These are phyloP conservation scores for Pseudochaenichthys georgianus DNA, from an alignment of 2,797 vertebrate genomes.

Conservation along the genomic window DNA sequence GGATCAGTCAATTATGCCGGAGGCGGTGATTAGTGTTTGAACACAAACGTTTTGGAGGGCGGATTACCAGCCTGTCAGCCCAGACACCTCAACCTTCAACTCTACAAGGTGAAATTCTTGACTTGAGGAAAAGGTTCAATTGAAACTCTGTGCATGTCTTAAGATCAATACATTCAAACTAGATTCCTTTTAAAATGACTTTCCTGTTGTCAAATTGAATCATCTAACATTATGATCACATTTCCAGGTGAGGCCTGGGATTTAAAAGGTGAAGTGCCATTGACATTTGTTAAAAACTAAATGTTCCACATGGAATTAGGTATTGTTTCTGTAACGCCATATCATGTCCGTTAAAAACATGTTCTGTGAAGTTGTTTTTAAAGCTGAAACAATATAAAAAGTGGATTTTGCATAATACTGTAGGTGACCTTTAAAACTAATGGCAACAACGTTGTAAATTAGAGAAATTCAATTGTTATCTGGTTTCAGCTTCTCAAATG, in stretches of 20 bases:
- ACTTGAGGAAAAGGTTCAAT: conserved; percentile 35
- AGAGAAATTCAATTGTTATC: background rate
- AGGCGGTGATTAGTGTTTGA: conserved; percentile 82
- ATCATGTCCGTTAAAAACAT: background rate
- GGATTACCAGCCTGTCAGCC: conserved; percentile 82
- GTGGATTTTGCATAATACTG: too few species aligned
- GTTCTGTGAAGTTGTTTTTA: background rate
- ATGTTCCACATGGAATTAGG: background rate
- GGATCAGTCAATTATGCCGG: conserved; percentile 79
- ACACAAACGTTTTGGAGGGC: conserved; percentile 79
- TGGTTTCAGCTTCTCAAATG: background rate
- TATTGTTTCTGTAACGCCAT: background rate
- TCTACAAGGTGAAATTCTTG: conserved; percentile 63
- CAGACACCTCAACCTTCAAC: conserved; percentile 79
- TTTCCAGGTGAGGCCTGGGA: conserved; percentile 25
- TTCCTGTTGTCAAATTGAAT: conserved; percentile 32
- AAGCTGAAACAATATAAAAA: background rate
- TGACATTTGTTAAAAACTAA: conserved; percentile 11
- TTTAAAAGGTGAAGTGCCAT: background rate
- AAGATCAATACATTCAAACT: conserved; percentile 22
- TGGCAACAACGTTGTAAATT: background rate
- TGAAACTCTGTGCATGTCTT: conserved; percentile 35
- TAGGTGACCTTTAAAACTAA: background rate
- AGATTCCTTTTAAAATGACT: conserved; percentile 3
- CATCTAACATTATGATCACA: conserved; percentile 8